These are phyloP conservation scores for Paraplagusia blochii DNA, from an alignment of 2,113 vertebrate genomes.

Conservation along the genomic window DNA sequence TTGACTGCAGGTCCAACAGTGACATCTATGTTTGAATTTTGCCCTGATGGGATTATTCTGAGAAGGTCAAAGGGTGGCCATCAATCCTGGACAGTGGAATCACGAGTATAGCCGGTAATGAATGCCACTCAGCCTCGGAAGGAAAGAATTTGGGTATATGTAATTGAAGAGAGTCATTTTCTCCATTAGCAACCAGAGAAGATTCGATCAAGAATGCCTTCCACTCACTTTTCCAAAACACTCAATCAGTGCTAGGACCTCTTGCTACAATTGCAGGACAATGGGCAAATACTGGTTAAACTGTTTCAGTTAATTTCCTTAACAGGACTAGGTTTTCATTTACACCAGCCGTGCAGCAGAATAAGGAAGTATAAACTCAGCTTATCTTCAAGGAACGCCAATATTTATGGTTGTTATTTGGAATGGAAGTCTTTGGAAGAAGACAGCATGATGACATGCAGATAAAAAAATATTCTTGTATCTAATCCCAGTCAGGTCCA, in stretches of 20 bases:
- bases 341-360: no score
- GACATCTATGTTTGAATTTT: constrained; percentile 1
- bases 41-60: background rate
- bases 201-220: constrained; percentile 21
- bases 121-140: constrained; percentile 7
- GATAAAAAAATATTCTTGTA: no score
- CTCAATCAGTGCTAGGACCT: background rate
- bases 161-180: constrained; percentile 16
- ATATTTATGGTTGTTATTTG: no score
- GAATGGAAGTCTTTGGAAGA: no score
- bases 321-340: no score
- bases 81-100: constrained; percentile 6
- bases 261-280: background rate
- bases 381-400: no score
- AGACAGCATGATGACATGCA: no score
- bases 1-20: constrained; percentile 4
- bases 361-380: no score
- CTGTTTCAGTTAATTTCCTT: no score
- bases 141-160: constrained; percentile 8
- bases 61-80: constrained; percentile 22
- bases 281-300: background rate
- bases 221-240: constrained; percentile 3
- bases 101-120: constrained; percentile 8
- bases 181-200: constrained; percentile 8
- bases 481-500: no score